Evolutionary conservation across 2,797 vertebrate species (phyloP).

Genomic region (Cygnus olor): DNA sequence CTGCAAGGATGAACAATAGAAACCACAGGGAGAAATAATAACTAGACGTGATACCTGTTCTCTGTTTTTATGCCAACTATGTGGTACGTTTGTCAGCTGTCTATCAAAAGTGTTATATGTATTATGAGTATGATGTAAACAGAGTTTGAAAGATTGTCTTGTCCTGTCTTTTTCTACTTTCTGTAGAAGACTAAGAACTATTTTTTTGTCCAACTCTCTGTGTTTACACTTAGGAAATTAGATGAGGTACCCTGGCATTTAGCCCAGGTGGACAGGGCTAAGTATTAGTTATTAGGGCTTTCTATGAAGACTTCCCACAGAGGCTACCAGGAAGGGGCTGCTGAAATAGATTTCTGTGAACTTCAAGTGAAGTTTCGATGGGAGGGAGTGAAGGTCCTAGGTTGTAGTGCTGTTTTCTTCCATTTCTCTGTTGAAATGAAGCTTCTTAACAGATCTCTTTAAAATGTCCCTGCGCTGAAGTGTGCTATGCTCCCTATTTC

Average conservation of each 20-base stretch:
- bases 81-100: accelerated
- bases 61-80: not conserved
- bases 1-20: not conserved
- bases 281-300: not conserved
- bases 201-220: not conserved
- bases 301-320: not conserved
- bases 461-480: not conserved
- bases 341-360: not conserved
- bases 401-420: not conserved
- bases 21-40: not conserved
- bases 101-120: not conserved
- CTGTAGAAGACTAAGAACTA: not conserved
- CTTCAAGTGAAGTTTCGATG: not conserved
- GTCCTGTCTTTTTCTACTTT: not conserved
- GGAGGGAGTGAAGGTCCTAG: not conserved
- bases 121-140: not conserved
- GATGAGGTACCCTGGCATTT: not conserved
- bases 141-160: not conserved
- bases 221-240: not conserved
- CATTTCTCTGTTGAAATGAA: not conserved
- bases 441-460: not conserved
- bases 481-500: not conserved
- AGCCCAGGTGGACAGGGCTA: not conserved
- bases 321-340: not conserved
- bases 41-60: not conserved